A percentile compares a stretch with the other conserved stretches of the same genome.
Evolutionary conservation across 2,888 invertebrate species (phyloP).

Genomic region (Chrysomela aeneicollis): DNA sequence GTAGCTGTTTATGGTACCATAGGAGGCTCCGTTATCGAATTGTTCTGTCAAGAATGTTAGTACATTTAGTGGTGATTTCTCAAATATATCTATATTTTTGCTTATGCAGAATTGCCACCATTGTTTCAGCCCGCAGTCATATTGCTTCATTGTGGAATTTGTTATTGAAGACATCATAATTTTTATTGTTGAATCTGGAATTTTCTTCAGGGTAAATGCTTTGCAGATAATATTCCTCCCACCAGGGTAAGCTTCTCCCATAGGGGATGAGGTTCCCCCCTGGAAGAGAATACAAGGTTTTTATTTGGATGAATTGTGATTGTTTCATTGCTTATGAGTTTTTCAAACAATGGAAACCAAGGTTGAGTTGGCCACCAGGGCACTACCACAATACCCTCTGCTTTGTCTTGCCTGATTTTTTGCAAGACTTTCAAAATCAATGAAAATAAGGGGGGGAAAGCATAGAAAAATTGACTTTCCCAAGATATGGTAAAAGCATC

Average conservation of each 20-base stretch:
- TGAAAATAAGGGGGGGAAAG: constrained; percentile 48
- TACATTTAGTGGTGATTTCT: not conserved
- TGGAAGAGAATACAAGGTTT: not conserved
- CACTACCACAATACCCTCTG: no score
- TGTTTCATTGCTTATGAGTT: not conserved
- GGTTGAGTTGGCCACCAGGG: constrained; percentile 44
- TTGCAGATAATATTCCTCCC: constrained; percentile 11
- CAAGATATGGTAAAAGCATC: constrained; percentile 45
- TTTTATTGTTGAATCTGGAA: not conserved
- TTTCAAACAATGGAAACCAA: constrained; percentile 41
- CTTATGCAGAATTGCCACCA: constrained; percentile 1
- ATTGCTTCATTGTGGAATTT: not conserved
- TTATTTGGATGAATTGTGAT: constrained; percentile 16
- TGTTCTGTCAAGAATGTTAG: not conserved
- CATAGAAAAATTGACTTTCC: constrained; percentile 40
- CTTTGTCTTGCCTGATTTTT: constrained; percentile 46
- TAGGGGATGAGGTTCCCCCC: constrained; percentile 6
- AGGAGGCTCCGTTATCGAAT: constrained; percentile 9
- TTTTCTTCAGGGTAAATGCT: not conserved
- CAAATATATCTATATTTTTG: not conserved
- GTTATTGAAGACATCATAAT: constrained; percentile 1
- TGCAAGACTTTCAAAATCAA: no score
- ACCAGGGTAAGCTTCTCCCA: constrained; percentile 1
- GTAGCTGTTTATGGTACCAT: constrained; percentile 3
- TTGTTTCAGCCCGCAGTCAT: not conserved